Evolutionary conservation across 2,113 vertebrate genomes (phyloP).

Genomic region (Nothoprocta perdicaria): DNA sequence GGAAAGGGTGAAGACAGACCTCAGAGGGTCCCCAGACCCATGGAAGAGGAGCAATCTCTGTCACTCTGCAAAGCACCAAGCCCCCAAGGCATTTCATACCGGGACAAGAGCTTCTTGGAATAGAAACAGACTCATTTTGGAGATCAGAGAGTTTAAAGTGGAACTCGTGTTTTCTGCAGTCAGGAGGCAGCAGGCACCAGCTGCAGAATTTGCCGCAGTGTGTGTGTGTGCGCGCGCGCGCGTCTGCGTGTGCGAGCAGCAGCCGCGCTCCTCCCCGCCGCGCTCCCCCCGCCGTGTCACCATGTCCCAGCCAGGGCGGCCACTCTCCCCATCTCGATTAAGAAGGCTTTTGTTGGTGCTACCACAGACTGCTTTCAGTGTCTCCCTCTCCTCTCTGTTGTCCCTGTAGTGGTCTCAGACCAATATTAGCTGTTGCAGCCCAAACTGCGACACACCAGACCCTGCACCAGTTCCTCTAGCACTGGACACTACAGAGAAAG

Average conservation of each 20-base stretch:
- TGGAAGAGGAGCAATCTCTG: not conserved
- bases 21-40: not conserved
- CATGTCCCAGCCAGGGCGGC: not conserved
- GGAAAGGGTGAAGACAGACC: not conserved
- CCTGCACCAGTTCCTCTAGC: not conserved
- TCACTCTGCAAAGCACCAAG: constrained; percentile 18
- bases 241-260: constrained; percentile 55
- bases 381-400: not conserved
- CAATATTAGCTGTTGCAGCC: not conserved
- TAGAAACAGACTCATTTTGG: constrained; percentile 30
- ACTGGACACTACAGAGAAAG: not conserved
- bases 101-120: constrained; percentile 25
- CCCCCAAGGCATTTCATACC: constrained; percentile 35
- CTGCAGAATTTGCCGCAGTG: constrained; percentile 87
- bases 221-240: constrained; percentile 70
- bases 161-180: constrained; percentile 80
- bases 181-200: constrained; percentile 74
- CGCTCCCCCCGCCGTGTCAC: constrained; percentile 49
- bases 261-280: constrained; percentile 74
- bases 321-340: constrained; percentile 15
- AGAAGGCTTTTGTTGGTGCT: constrained; percentile 32
- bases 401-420: not conserved
- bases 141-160: constrained; percentile 52
- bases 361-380: not conserved
- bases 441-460: not conserved